These are phyloP conservation scores for Anoura caudifer DNA, from an alignment of 2,113 vertebrate genomes.

Conservation along the genomic window DNA sequence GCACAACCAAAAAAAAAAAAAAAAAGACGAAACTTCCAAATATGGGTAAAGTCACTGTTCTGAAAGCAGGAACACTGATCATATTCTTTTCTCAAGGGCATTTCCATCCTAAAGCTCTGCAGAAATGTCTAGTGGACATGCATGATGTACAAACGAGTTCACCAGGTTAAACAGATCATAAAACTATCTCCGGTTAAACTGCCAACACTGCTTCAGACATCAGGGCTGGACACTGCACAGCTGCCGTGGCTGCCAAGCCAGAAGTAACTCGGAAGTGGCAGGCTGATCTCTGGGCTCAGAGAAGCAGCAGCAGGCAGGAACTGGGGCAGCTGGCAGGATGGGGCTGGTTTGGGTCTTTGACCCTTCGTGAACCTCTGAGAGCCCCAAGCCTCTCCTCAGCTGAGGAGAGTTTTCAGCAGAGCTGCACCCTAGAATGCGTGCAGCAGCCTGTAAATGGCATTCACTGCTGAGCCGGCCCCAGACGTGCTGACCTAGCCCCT, in stretches of 20 bases:
- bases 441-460: not conserved
- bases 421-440: not conserved
- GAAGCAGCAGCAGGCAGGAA: not conserved
- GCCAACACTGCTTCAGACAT: not conserved
- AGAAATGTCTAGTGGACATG: not conserved
- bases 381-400: not conserved
- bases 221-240: not conserved
- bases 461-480: fast-evolving
- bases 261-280: not conserved
- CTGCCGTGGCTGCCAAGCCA: not conserved
- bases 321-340: not conserved
- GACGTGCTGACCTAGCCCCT: not conserved
- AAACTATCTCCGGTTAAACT: slow-evolving; percentile 15
- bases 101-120: not conserved
- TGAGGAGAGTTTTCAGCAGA: not conserved
- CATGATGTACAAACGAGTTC: not conserved
- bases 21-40: not conserved
- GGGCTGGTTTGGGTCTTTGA: not conserved
- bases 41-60: not conserved
- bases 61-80: not conserved
- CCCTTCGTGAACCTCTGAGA: not conserved
- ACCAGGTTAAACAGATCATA: slow-evolving; percentile 29
- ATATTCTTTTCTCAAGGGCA: not conserved
- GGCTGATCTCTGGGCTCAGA: not conserved
- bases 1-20: not conserved